Conservation (phyloP, 2,888 invertebrate species). For the Synergus japonicus region DNA sequence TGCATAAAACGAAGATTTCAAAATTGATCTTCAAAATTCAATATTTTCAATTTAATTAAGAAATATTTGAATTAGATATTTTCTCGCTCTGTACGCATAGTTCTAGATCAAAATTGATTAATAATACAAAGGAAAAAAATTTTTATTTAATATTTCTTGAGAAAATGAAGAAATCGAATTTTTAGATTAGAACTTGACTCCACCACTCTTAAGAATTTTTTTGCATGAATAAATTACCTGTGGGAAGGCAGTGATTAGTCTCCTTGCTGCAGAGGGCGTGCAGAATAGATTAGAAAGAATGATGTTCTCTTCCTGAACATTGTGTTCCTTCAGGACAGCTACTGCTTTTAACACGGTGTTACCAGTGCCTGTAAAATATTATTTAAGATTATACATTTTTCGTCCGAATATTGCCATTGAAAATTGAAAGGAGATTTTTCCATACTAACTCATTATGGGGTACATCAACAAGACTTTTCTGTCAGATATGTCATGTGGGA, state of each 20-base stretch:
- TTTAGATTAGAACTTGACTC: too few species aligned
- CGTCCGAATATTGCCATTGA: too few species aligned
- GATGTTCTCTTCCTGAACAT: constrained; percentile 95
- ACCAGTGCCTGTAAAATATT: constrained; percentile 84
- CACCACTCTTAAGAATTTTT: background rate
- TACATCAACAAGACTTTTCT: constrained; percentile 97
- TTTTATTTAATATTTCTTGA: too few species aligned
- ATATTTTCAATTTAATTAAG: too few species aligned
- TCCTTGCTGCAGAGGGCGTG: constrained; percentile 93
- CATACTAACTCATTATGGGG: constrained; percentile 93
- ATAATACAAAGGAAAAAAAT: too few species aligned
- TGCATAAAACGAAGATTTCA: too few species aligned
- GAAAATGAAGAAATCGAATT: too few species aligned
- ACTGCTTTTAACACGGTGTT: constrained; percentile 97
- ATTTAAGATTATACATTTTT: too few species aligned
- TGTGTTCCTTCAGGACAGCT: constrained; percentile 94
- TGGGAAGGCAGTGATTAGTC: constrained; percentile 90
- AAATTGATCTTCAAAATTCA: too few species aligned
- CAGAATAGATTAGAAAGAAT: constrained; percentile 98
- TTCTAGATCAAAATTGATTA: too few species aligned
- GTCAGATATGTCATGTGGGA: constrained; percentile 95
- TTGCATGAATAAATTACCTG: constrained; percentile 75
- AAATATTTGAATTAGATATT: too few species aligned
- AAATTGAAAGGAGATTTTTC: background rate
- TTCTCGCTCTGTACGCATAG: too few species aligned